phyloP scores from a whole-genome alignment of 2,113 vertebrate species.

The Pollimyrus isidori region DNA sequence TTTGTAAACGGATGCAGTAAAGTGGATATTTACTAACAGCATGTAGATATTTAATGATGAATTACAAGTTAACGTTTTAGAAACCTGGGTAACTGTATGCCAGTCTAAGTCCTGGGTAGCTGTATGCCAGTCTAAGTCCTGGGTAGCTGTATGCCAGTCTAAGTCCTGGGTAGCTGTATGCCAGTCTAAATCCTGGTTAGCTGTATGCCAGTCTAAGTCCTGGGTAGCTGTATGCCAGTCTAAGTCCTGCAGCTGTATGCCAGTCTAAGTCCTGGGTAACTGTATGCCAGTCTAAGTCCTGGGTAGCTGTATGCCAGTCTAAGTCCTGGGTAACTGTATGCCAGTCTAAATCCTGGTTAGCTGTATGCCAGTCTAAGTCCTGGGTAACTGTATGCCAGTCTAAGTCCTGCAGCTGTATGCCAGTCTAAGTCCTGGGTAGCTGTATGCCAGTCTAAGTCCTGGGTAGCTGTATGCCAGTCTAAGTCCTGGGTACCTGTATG shows the following conservation, averaged over 20 bases:
- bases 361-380: background rate
- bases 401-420: no score
- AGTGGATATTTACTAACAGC: background rate
- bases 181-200: no score
- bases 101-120: background rate
- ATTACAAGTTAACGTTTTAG: background rate
- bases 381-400: background rate
- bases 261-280: no score
- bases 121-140: background rate
- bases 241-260: background rate
- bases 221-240: no score
- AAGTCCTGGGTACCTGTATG: no score
- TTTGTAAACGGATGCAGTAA: background rate
- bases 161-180: background rate
- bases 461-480: background rate
- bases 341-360: no score
- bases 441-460: background rate
- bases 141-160: background rate
- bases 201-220: background rate
- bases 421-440: background rate
- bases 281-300: background rate
- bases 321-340: background rate
- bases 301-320: background rate
- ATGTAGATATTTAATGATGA: background rate
- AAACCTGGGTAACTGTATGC: no score